phyloP scores from a whole-genome alignment of 2,113 vertebrate genomes.

The human region DNA sequence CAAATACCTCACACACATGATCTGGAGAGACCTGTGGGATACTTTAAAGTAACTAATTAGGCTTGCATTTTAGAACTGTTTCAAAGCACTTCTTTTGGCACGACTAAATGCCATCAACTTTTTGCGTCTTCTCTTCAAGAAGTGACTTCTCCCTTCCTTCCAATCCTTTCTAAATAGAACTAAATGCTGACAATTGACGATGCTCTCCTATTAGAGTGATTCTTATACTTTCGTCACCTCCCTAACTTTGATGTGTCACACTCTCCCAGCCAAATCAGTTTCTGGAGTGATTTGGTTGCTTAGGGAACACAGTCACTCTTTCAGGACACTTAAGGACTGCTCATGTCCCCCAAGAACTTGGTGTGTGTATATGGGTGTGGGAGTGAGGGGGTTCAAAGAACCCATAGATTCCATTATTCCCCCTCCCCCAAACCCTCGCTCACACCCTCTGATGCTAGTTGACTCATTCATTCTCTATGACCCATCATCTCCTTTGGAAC shows the following conservation, averaged over 20 bases:
- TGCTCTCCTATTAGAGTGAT: not conserved
- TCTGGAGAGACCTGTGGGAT: not conserved
- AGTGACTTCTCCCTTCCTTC: not conserved
- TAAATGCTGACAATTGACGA: not conserved
- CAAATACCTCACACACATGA: not conserved
- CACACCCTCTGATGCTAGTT: constrained; percentile 54
- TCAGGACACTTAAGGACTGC: not conserved
- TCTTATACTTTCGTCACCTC: not conserved
- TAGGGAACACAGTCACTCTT: not conserved
- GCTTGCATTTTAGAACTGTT: not conserved
- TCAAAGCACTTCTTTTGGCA: not conserved
- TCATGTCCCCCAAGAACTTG: not conserved
- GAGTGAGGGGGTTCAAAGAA: constrained; percentile 22
- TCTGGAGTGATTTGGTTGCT: not conserved
- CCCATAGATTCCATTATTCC: constrained; percentile 39
- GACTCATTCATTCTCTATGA: constrained; percentile 69
- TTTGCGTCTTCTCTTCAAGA: not conserved
- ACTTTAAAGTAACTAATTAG: not conserved
- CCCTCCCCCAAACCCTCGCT: not conserved
- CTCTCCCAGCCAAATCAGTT: not conserved
- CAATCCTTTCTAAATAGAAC: not conserved
- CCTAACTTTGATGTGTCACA: not conserved
- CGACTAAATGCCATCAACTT: not conserved
- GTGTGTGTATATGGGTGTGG: not conserved
- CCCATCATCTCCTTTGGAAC: constrained; percentile 59